These are phyloP conservation scores for Dryoscopus gambensis DNA, from an alignment of 2,113 vertebrate species.

Conservation along the genomic window DNA sequence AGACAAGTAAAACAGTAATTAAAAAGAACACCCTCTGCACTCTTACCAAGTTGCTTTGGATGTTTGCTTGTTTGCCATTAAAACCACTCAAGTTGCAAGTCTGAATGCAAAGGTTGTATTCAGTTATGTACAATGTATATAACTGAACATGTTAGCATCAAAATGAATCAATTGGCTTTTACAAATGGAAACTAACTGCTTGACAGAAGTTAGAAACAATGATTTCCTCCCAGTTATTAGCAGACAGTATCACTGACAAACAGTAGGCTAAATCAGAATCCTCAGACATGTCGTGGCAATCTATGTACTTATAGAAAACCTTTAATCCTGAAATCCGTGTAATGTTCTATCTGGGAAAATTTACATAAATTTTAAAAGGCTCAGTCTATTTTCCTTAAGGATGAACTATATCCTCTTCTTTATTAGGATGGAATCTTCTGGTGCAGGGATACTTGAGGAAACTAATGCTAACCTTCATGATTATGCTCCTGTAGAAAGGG, in stretches of 20 bases:
- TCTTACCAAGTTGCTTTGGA: neutral
- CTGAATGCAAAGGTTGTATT: neutral
- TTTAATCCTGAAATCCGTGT: neutral
- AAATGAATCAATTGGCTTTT: neutral
- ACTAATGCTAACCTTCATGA: neutral
- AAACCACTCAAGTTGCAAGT: neutral
- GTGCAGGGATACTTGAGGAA: neutral
- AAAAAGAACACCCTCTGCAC: neutral
- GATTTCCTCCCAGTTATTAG: neutral
- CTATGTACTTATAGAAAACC: neutral
- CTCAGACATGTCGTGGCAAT: neutral
- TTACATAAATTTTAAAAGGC: neutral
- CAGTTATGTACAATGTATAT: neutral
- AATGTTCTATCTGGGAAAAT: neutral
- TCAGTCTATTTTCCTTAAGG: neutral
- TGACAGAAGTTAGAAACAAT: neutral
- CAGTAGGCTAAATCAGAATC: neutral
- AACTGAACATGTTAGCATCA: neutral
- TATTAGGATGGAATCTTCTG: neutral
- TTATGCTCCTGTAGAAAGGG: neutral
- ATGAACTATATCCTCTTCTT: neutral
- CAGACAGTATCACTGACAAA: neutral
- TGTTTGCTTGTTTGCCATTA: neutral
- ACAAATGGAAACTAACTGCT: neutral
- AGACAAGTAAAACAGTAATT: neutral